A percentile compares a stretch with the other conserved stretches of the same genome.
Evolutionary conservation across 2,888 invertebrate species (phyloP).

Genomic region (Calliopum simillimum): DNA sequence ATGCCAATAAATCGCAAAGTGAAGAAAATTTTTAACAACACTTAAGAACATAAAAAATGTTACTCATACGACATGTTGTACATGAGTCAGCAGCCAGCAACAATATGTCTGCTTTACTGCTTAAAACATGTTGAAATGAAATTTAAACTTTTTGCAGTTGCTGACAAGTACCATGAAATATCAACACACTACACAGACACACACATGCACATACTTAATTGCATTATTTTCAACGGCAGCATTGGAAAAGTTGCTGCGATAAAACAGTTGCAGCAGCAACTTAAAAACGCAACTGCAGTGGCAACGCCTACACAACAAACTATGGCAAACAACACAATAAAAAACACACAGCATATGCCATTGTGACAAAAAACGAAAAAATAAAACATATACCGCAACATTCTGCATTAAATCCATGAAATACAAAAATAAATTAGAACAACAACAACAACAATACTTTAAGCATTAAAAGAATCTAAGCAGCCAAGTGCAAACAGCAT

Average conservation of each 20-base stretch:
- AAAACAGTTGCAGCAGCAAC: conserved; percentile 1
- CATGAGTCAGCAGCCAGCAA: not conserved
- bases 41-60: not conserved
- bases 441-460: conserved; percentile 24
- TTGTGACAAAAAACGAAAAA: not conserved
- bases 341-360: conserved; percentile 1
- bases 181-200: not conserved
- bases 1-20: too few relatives aligned
- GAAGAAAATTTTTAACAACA: not conserved
- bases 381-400: not conserved
- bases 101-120: not conserved
- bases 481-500: conserved; percentile 2
- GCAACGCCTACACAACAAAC: conserved; percentile 19
- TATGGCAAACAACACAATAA: not conserved
- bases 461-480: not conserved
- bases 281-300: conserved; percentile 5
- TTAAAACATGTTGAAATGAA: not conserved
- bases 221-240: too few relatives aligned
- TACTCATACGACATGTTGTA: conserved; percentile 6
- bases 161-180: not conserved
- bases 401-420: not conserved
- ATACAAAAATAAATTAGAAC: conserved; percentile 31
- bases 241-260: not conserved
- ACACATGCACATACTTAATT: not conserved
- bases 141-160: not conserved